Conservation (phyloP, 2,797 vertebrate species). For the Eulemur mongoz region DNA sequence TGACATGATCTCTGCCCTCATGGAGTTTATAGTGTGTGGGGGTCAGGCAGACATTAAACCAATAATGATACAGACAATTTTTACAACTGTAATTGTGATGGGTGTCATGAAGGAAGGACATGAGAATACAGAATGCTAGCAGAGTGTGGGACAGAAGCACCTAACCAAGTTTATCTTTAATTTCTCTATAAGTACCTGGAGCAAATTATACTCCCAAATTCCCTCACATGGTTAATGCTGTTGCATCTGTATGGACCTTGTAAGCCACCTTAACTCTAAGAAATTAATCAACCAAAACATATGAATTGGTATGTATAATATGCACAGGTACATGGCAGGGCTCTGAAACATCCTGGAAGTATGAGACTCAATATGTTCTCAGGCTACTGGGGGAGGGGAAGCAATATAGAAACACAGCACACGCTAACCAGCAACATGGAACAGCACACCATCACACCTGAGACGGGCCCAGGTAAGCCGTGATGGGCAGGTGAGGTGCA, state of each 20-base stretch:
- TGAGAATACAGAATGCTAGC: not conserved
- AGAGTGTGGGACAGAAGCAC: not conserved
- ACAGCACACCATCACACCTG: not conserved
- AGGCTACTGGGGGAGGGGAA: not conserved
- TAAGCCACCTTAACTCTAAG: not conserved
- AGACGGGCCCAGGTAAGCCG: not conserved
- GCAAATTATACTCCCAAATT: not conserved
- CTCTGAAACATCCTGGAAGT: not conserved
- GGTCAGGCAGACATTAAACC: not conserved
- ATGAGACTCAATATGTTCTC: not conserved
- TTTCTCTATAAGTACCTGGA: not conserved
- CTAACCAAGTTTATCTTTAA: not conserved
- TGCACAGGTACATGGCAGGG: not conserved
- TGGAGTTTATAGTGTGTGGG: not conserved
- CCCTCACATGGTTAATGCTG: not conserved
- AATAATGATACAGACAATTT: not conserved
- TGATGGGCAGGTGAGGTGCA: not conserved
- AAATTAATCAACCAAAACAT: not conserved
- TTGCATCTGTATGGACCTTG: not conserved
- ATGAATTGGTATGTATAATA: not conserved
- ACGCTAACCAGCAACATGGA: not conserved
- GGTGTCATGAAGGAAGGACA: not conserved
- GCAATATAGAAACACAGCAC: not conserved
- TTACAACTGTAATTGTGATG: not conserved
- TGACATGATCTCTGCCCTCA: not conserved